phyloP scores from a whole-genome alignment of 2,113 vertebrate genomes.

The Meles meles region DNA sequence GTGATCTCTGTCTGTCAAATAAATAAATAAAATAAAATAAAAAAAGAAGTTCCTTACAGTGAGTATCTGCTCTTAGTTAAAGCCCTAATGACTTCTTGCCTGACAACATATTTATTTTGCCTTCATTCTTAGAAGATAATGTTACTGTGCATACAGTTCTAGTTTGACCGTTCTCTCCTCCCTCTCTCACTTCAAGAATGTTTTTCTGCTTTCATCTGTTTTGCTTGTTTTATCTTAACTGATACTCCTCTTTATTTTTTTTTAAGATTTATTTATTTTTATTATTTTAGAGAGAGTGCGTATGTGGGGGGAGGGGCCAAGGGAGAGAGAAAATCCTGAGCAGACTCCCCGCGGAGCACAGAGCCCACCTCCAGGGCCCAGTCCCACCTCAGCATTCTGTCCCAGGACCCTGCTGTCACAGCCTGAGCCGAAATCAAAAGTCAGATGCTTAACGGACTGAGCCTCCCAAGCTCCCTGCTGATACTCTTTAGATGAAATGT shows the following conservation, averaged over 20 bases:
- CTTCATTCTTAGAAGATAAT: neutral
- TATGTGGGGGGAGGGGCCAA: neutral
- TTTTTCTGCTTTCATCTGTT: neutral
- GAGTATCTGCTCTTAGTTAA: neutral
- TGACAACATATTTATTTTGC: neutral
- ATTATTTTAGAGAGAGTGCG: neutral
- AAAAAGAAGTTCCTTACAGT: neutral
- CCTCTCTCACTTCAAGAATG: neutral
- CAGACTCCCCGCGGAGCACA: neutral
- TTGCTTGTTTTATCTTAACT: neutral
- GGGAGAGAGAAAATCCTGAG: neutral
- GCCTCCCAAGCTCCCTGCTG: neutral
- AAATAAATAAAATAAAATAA: no score
- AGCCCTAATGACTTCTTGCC: neutral
- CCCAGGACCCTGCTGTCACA: neutral
- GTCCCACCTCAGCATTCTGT: neutral
- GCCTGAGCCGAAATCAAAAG: neutral
- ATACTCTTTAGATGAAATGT: fast-evolving
- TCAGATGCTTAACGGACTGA: neutral
- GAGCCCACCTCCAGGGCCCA: neutral
- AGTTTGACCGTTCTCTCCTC: neutral
- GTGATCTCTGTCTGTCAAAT: no score
- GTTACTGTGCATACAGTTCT: neutral
- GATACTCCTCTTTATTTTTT: neutral
- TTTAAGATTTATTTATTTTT: neutral